Percentiles rank a stretch among this genome's conserved stretches.
phyloP scores from a whole-genome alignment of 2,797 vertebrate genomes.

The Periophthalmus magnuspinnatus region DNA sequence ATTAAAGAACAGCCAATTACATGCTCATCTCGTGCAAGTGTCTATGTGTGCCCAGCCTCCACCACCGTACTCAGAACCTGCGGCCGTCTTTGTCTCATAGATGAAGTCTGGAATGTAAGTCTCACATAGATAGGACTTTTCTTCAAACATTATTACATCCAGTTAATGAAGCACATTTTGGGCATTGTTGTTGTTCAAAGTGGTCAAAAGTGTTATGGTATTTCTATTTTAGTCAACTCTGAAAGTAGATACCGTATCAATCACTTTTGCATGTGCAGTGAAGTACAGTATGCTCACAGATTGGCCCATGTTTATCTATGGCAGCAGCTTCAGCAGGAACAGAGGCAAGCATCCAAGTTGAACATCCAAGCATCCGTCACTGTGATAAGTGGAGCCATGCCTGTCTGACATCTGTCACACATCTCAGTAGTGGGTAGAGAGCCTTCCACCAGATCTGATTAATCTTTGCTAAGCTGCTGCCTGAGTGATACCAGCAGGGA shows the following conservation, averaged over 20 bases:
- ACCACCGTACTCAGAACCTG: constrained; percentile 42
- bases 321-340: constrained; percentile 21
- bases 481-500: constrained; percentile 69
- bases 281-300: background rate
- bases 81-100: constrained; percentile 36
- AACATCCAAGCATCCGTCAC: constrained; percentile 56
- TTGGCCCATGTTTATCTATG: constrained; percentile 17
- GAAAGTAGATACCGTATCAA: background rate
- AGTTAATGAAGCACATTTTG: background rate
- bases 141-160: background rate
- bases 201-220: background rate
- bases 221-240: background rate
- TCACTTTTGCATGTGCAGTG: background rate
- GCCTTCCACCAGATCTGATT: constrained; percentile 66
- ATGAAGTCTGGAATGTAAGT: constrained; percentile 43
- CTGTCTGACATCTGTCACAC: constrained; percentile 71
- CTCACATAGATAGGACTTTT: background rate
- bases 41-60: constrained; percentile 1
- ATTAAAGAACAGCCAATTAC: constrained; percentile 71
- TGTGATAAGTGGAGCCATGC: constrained; percentile 66
- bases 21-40: constrained; percentile 49
- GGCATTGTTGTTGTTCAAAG: background rate
- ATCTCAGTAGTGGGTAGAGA: constrained; percentile 53
- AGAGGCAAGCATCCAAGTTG: constrained; percentile 48
- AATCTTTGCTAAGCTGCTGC: constrained; percentile 71